Base-by-base conservation (phyloP, 2,888 invertebrate species). In the Hyposoter didymator region DNA sequence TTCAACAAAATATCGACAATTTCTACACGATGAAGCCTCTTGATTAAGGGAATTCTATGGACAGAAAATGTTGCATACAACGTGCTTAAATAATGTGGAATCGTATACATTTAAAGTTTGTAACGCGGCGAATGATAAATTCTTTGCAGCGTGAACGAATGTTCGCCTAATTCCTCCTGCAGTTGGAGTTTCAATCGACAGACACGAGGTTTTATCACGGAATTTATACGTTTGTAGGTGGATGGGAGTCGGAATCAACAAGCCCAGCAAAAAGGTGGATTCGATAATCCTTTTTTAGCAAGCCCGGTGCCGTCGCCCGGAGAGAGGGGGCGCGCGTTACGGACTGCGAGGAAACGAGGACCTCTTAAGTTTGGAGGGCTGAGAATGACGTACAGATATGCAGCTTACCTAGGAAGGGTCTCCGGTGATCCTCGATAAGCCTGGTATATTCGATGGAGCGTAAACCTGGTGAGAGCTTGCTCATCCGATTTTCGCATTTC, bases 391-490 rank as follows among this genome's bases (percentile, higher is more conserved):
- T 59, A 84, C 59, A 45, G 70, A 72, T 35, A 70, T 79, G 79
- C 17, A 70, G 75, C 76, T 82, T 75, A 84, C 75, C 75, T 45
- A 19, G 74, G 66, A 75, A 74, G 64, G 67, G 45, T 75, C 72
- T 75, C 72, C 69, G 82, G 70, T 82, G 86, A 86, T 84, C 84
- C 84, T 76, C 78, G 86, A 84, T 82, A 84, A 84, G 82, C 79
- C 75, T 19, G 62, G 19, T 47, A 66, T 69, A 66, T 69, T 79
- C 78, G 84, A 64, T 67, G 80, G 62, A 67, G 83, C 69, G 64
- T 78, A 76, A 78, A 73, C 72, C 69, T 66, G 82, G 62, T 52
- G 83, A 81, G 81, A 78, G 74, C 78, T 80, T 69, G 64, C 67
- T 43, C 81, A 74, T 82, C 86, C 78, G 67, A 69, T 78, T 69